Percentiles rank a stretch among this genome's conserved stretches.
phyloP scores from a whole-genome alignment of 2,888 invertebrate genomes.

The Actias luna region DNA sequence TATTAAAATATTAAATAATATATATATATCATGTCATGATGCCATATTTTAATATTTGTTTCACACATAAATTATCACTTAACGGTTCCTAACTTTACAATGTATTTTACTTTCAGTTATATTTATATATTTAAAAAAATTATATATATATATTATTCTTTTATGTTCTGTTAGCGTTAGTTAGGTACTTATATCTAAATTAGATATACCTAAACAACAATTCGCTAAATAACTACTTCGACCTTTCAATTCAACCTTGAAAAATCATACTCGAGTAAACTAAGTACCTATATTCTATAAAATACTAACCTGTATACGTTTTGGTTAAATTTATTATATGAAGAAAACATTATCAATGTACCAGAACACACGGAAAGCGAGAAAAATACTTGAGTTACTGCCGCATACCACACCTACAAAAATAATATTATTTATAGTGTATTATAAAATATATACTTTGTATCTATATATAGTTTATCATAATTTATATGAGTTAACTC shows the following conservation, averaged over 20 bases:
- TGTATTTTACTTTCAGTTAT: too few species aligned
- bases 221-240: background rate
- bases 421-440: conserved; percentile 11
- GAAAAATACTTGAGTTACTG: conserved; percentile 91
- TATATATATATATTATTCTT: too few species aligned
- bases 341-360: conserved; percentile 90
- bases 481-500: conserved; percentile 33
- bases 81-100: too few species aligned
- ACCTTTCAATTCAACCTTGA: too few species aligned
- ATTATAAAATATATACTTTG: background rate
- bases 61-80: too few species aligned
- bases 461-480: background rate
- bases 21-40: too few species aligned
- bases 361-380: conserved; percentile 89
- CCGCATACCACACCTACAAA: conserved; percentile 89
- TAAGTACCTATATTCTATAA: background rate
- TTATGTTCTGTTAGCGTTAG: too few species aligned
- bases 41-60: too few species aligned
- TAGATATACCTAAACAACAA: too few species aligned
- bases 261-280: background rate
- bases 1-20: too few species aligned
- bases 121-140: too few species aligned
- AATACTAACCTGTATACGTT: conserved; percentile 84
- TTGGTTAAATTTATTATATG: conserved; percentile 87
- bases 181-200: too few species aligned